Evolutionary conservation across 2,888 invertebrate species (phyloP), one percentile per base, ranked within the genome.

Genomic region (Mimachlamys varia): DNA sequence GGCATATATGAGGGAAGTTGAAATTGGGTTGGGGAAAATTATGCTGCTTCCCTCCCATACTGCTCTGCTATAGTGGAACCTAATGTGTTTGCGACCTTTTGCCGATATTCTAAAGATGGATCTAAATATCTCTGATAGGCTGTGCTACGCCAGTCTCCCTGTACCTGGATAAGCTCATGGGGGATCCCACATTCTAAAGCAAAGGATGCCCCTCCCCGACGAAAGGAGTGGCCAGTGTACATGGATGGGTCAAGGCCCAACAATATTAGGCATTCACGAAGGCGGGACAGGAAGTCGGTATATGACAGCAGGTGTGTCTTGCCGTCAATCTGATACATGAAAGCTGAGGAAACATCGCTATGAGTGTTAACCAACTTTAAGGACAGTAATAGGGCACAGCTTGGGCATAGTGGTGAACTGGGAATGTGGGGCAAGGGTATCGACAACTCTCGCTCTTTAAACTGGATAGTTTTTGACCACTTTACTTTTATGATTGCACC

Each of bases 161-260:
- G 91, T 19, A 62, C 33, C 38, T 91, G 87, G 5, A 91, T 91
- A 33, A 90, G 87, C 0, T 91, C 90, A 0, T 89, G 12, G 15
- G 90, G 55, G 12, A 92, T 15, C 22, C 92, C 92, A 89, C 92
- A 92, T 58, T 92, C 89, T n/a, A 92, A 49, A 0, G 90, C 90
- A 88, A 92, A 92, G 3, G 88, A 89, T 15, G 89, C 89, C 17
- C 90, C 91, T 4, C 90, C 91, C 53, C 89, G 58, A n/a, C 91
- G 53, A 87, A 92, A 89, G 55, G 89, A 89, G 27, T 91, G 90
- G 10, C 90, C 90, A 12, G 89, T 90, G 55, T 87, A 90, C 2
- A 50, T 12, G 4, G 50, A 88, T 19, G 91, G 90, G 27, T 88
- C 19, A 13, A 89, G 17, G 15, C 89, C 88, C 1, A 91, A n/a